These are phyloP conservation scores for Formica exsecta DNA, from an alignment of 1,140 invertebrate species.

Conservation along the genomic window DNA sequence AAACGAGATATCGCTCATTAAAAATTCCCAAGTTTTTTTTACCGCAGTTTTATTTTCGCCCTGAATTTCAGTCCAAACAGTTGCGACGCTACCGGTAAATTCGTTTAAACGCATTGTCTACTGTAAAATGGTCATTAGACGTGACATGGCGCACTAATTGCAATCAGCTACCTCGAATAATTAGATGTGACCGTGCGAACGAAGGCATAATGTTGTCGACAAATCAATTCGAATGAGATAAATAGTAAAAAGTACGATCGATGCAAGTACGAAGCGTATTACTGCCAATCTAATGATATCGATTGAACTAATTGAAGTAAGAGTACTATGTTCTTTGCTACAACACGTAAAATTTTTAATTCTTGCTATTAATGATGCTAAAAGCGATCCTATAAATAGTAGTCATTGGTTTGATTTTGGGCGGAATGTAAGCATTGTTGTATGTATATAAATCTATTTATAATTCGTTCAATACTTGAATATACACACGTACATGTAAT, in stretches of 20 bases:
- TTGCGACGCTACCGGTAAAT: background rate
- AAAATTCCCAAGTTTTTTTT: background rate
- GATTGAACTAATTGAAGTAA: background rate
- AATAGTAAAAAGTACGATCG: conserved; percentile 1
- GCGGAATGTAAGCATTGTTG: background rate
- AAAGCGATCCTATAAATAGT: conserved; percentile 3
- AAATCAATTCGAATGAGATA: conserved; percentile 13
- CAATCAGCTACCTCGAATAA: conserved; percentile 46
- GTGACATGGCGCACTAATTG: conserved; percentile 25
- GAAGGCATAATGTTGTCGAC: conserved; percentile 52
- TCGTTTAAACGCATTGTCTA: background rate
- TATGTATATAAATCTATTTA: conserved; percentile 14
- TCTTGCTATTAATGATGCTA: background rate
- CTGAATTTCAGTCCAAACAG: background rate
- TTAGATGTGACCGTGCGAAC: conserved; percentile 45
- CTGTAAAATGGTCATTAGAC: conserved; percentile 18
- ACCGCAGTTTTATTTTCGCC: background rate
- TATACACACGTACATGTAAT: background rate
- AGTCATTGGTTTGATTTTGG: conserved; percentile 31
- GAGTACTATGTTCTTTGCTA: conserved; percentile 10
- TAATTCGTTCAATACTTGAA: conserved; percentile 8
- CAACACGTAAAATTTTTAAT: background rate
- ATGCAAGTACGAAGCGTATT: background rate
- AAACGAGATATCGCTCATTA: background rate
- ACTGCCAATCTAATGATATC: background rate